Base-by-base conservation (phyloP, 2,797 vertebrate genomes). In the Holocentrus rufus region DNA sequence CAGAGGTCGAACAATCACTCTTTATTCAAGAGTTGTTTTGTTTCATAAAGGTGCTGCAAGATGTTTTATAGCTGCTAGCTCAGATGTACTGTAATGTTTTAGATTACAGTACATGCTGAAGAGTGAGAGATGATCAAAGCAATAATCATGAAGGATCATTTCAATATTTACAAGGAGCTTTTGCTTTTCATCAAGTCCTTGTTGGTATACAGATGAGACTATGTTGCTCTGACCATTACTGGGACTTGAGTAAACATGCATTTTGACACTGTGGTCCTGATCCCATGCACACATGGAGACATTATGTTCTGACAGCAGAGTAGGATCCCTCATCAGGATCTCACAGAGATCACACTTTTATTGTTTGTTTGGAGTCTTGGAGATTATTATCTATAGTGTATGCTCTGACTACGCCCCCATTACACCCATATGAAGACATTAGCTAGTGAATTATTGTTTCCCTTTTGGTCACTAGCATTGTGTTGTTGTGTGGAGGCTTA, bases 31-130 rank as follows among this genome's bases (percentile, higher is more conserved):
- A 31, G 46, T 56, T 11, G 62, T 7, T n/a, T 60, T 66, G 14
- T 23, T 69, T 77, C 46, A 10, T 58, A 20, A 72, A 73, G 59
- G 22, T 64, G 53, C 64, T 72, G 56, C 69, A 65, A 65, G 58
- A 78, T 52, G 25, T 36, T 39, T 58, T 60, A 31, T 7, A 31
- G 30, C 30, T 31, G 30, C 30, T 7, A 31, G n/a, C 59, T 55
- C 46, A 1, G 1, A 58, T 61, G 9, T 20, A 1, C 0, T 54
- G 8, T 50, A 7, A 7, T 31, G 30, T 44, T 15, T 15, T 14
- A 44, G 4, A 4, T 31, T 10, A n/a, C n/a, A n/a, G n/a, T 9
- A 8, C 8, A 7, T 31, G 25, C 15, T 18, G 17, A 15, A 65
- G 23, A 22, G 56, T 49, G 49, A 50, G 46, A 22, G 36, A 13